A percentile compares a stretch with the other conserved stretches of the same genome.
These are phyloP conservation scores for Rousettus madagascariensis DNA, from an alignment of 2,797 vertebrate species.

Conservation along the genomic window DNA sequence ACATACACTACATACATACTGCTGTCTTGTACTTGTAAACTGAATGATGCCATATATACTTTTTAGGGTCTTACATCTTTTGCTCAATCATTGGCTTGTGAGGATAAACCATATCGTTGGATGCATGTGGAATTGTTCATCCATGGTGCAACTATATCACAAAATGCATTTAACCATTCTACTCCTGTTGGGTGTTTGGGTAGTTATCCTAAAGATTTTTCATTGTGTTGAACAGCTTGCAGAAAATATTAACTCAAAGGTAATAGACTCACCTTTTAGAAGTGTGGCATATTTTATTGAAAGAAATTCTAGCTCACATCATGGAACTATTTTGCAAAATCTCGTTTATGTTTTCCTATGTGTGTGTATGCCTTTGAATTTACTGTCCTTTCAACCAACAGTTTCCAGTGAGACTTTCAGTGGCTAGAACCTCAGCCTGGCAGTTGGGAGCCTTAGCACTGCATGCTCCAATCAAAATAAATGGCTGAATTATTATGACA, in stretches of 20 bases:
- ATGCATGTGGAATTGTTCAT: not conserved
- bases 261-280: constrained; percentile 76
- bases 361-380: not conserved
- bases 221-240: constrained; percentile 67
- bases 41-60: not conserved
- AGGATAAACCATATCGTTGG: not conserved
- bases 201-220: not conserved
- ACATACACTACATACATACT: not conserved
- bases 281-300: constrained; percentile 34
- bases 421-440: constrained; percentile 67
- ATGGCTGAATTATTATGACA: constrained; percentile 81
- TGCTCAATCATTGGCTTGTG: not conserved
- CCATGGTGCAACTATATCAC: not conserved
- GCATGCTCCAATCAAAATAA: constrained; percentile 78
- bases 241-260: constrained; percentile 75
- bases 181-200: not conserved
- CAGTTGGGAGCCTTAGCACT: constrained; percentile 20
- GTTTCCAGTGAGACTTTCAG: constrained; percentile 61
- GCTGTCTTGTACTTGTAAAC: not conserved
- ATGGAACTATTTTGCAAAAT: constrained; percentile 55
- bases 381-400: constrained; percentile 53
- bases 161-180: not conserved
- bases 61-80: not conserved
- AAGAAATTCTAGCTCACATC: constrained; percentile 64
- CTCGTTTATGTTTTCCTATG: constrained; percentile 32